Base-by-base conservation (phyloP, 2,113 vertebrate species). In the Pomatorhinus ruficollis region DNA sequence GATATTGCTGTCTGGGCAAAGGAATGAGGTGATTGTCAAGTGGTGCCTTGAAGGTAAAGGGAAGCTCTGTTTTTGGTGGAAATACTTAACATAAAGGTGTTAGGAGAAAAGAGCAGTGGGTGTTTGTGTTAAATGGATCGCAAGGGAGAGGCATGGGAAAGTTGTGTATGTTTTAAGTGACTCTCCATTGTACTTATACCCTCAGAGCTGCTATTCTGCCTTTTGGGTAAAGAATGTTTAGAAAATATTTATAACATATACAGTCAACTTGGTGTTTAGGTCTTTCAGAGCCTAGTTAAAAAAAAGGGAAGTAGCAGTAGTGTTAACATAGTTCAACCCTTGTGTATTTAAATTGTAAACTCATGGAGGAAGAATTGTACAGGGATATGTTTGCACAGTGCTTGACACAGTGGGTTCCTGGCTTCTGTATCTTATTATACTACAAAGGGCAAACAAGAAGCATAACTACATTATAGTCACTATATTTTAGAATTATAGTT, bases 181-280 rank as follows among this genome's bases (percentile, higher is more conserved):
- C 84, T 83, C 82, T 89, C 5, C 25, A 37, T 27, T 60, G 40
- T 78, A 63, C 71, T 93, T 92, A 63, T 0, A 33, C 52, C 90
- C 94, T 87, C 79, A 96, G 84, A 96, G 71, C 52, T 89, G 47
- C 82, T 87, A 60, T 65, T 37, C 64, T 83, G 52, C 60, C 76
- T 86, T 63, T 94, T 64, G 76, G 52, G 68, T 88, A 94, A 94
- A 90, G 94, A 92, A 88, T 92, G 77, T 92, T 90, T 90, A 92
- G 86, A 94, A 94, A 92, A 94, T 97, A 89, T 94, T 92, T 92
- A 57, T 94, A 94, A 87, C 50, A 70, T 92, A 93, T 64, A 78
- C 95, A 84, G 49, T 75, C 76, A 93, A 74, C 56, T 93, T 85
- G 69, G 30, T 95, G 72, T 90, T 96, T 93, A 89, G 83, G 69